These are phyloP conservation scores for Acromyrmex echinatior DNA, from an alignment of 1,140 invertebrate genomes.

Conservation along the genomic window DNA sequence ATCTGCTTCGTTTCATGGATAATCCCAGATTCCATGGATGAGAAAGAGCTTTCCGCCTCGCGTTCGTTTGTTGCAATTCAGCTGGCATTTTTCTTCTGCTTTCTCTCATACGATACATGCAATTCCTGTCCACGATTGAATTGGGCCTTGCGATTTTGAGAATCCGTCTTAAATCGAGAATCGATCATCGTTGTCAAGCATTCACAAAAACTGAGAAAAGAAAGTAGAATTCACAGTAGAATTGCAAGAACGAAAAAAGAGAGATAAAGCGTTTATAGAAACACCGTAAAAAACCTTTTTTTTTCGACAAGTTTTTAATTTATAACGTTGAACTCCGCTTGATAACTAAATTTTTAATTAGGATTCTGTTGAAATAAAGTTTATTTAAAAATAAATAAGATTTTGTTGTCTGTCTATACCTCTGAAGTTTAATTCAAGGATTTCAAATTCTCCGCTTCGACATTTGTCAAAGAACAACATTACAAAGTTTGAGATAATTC, in stretches of 20 bases:
- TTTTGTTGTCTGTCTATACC: constrained; percentile 5
- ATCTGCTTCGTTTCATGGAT: constrained; percentile 69
- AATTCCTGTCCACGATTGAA: constrained; percentile 67
- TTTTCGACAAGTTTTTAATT: background rate
- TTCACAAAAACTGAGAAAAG: constrained; percentile 41
- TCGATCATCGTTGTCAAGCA: constrained; percentile 46
- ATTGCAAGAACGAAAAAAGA: background rate
- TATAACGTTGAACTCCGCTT: background rate
- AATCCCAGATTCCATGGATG: constrained; percentile 64
- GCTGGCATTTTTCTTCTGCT: background rate
- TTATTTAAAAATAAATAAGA: constrained; percentile 52
- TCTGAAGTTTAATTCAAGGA: constrained; percentile 47
- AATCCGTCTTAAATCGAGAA: constrained; percentile 51
- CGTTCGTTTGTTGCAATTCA: constrained; percentile 44
- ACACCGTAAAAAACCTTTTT: background rate
- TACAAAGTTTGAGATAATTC: constrained; percentile 44
- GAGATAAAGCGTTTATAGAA: background rate
- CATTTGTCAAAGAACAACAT: constrained; percentile 54
- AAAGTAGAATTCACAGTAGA: background rate
- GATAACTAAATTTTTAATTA: constrained; percentile 29
- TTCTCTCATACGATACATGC: background rate
- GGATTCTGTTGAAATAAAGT: constrained; percentile 19
- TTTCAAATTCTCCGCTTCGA: constrained; percentile 40
- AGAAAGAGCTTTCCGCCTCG: constrained; percentile 18
- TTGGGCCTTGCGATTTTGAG: constrained; percentile 68